phyloP scores from a whole-genome alignment of 1,140 invertebrate genomes.

The Hestina assimilis region DNA sequence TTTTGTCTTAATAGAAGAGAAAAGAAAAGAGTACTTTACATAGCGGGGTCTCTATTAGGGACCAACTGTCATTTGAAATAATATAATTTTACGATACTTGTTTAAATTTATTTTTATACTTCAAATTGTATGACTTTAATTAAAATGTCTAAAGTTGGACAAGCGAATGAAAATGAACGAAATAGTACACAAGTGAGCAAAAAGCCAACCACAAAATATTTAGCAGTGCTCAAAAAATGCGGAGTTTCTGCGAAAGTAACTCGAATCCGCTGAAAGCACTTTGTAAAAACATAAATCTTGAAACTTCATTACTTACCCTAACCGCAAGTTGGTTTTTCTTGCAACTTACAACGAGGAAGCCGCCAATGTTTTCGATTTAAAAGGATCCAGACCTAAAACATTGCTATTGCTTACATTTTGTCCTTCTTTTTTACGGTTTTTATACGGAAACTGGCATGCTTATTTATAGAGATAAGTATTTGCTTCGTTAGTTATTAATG shows the following conservation, averaged over 20 bases:
- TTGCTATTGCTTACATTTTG: conserved; percentile 47
- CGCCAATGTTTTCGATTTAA: conserved; percentile 71
- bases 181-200: conserved; percentile 1
- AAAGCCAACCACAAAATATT: conserved; percentile 12
- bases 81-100: too few relatives aligned
- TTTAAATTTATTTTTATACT: too few relatives aligned
- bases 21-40: too few relatives aligned
- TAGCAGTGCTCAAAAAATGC: conserved; percentile 3
- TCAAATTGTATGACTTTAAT: too few relatives aligned
- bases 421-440: not conserved
- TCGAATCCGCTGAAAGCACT: conserved; percentile 31
- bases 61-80: too few relatives aligned
- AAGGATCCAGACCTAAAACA: conserved; percentile 68
- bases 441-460: not conserved
- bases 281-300: conserved; percentile 66
- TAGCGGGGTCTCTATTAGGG: too few relatives aligned
- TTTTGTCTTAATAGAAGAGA: too few relatives aligned
- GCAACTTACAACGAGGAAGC: conserved; percentile 43
- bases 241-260: conserved; percentile 12
- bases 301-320: conserved; percentile 66
- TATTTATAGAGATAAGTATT: too few relatives aligned
- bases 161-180: not conserved
- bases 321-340: conserved; percentile 60
- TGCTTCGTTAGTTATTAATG: too few relatives aligned
- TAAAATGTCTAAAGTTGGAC: not conserved